Percentiles rank a stretch among this genome's conserved stretches.
Conservation (phyloP, 1,140 invertebrate species). For the Helicoverpa zea region DNA sequence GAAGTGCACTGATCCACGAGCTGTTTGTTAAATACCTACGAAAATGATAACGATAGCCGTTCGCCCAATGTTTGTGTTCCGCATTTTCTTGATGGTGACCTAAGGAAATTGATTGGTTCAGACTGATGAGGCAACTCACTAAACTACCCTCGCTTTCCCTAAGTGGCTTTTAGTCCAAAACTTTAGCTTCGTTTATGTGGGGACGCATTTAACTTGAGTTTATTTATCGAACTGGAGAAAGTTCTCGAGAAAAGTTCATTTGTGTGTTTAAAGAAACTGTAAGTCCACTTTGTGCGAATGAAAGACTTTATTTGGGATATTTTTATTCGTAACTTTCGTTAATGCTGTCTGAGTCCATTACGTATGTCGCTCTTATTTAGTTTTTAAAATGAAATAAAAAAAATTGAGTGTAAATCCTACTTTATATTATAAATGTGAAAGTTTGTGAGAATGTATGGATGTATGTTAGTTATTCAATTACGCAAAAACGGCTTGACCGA, state of each 20-base stretch:
- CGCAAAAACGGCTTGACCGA: too few relatives aligned
- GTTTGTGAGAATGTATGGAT: too few relatives aligned
- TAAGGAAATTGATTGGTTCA: slow-evolving; percentile 23
- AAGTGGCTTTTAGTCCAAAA: slow-evolving; percentile 42
- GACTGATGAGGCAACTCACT: slow-evolving; percentile 23
- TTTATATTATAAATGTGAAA: too few relatives aligned
- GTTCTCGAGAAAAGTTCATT: slow-evolving; percentile 36
- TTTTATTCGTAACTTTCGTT: slow-evolving; percentile 1
- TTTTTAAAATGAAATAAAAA: too few relatives aligned
- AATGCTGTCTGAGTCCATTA: neutral
- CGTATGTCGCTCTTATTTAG: neutral
- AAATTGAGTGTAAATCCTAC: too few relatives aligned
- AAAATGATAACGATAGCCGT: neutral
- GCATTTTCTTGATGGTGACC: neutral
- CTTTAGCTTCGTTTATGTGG: slow-evolving; percentile 33
- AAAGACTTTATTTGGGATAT: slow-evolving; percentile 17
- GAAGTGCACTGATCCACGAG: neutral
- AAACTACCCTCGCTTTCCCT: slow-evolving; percentile 19
- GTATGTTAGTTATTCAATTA: too few relatives aligned
- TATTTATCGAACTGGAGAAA: slow-evolving; percentile 44
- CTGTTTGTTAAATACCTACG: neutral
- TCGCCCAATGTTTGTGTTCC: neutral
- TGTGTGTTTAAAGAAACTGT: slow-evolving; percentile 39
- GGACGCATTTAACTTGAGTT: slow-evolving; percentile 40
- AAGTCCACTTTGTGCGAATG: neutral